phyloP scores from a whole-genome alignment of 2,888 invertebrate species.

The Listrodromus nycthemerus region DNA sequence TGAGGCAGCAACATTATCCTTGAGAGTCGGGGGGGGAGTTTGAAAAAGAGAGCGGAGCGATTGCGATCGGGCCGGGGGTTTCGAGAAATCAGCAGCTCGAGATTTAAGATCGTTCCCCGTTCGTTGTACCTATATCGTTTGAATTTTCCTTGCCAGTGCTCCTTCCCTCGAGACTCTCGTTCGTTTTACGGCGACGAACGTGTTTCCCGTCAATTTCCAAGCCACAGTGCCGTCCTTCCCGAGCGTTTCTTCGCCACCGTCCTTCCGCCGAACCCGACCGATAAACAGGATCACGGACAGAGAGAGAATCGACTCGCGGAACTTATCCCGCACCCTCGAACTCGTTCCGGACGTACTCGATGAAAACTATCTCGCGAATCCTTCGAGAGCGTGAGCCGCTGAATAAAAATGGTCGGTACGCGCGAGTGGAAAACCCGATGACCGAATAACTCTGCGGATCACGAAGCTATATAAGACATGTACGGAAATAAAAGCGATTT shows the following conservation, averaged over 20 bases:
- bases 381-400: constrained; percentile 21
- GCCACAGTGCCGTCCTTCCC: constrained; percentile 23
- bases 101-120: constrained; percentile 61
- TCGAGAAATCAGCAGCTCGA: constrained; percentile 55
- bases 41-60: constrained; percentile 37
- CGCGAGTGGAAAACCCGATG: constrained; percentile 19
- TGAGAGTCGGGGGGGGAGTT: constrained; percentile 6
- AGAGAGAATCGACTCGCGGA: constrained; percentile 16
- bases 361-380: constrained; percentile 19
- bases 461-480: neutral
- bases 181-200: constrained; percentile 26
- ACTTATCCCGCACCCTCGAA: neutral
- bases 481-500: constrained; percentile 9
- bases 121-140: constrained; percentile 45
- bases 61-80: constrained; percentile 42
- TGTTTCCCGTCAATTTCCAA: constrained; percentile 8
- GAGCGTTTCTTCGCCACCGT: neutral
- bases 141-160: constrained; percentile 31
- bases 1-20: too few relatives aligned
- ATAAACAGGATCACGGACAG: neutral
- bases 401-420: constrained; percentile 48
- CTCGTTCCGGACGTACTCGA: constrained; percentile 1
- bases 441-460: neutral
- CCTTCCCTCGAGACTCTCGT: constrained; percentile 5
- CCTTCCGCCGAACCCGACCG: neutral